Conservation (phyloP, 2,113 vertebrate genomes). For the Platichthys flesus region DNA sequence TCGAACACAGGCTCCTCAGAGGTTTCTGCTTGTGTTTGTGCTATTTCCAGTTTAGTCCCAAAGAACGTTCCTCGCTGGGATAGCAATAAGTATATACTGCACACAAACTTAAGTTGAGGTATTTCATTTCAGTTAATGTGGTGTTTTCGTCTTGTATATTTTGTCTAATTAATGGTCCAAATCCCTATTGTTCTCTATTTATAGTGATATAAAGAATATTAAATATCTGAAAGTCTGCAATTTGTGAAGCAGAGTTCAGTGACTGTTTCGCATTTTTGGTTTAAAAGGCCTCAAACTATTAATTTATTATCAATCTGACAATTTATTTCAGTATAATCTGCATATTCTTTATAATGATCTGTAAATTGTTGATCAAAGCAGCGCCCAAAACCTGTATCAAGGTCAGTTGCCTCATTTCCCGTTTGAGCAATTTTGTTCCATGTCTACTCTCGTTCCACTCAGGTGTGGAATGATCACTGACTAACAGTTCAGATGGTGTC, state of each 20-base stretch:
- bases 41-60: neutral
- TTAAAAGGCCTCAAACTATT: neutral
- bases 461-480: conserved; percentile 20
- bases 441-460: neutral
- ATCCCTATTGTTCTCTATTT: neutral
- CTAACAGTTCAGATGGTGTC: neutral
- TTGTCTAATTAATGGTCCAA: too few relatives aligned
- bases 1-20: neutral
- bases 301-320: neutral
- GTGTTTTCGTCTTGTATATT: too few relatives aligned
- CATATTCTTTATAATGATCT: too few relatives aligned
- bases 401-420: too few relatives aligned
- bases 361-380: neutral
- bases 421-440: too few relatives aligned
- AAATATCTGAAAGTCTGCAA: too few relatives aligned
- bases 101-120: neutral
- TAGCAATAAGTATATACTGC: neutral
- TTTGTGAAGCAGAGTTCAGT: too few relatives aligned
- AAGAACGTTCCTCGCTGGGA: neutral
- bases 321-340: too few relatives aligned
- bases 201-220: too few relatives aligned
- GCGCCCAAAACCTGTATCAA: too few relatives aligned
- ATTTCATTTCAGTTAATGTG: too few relatives aligned
- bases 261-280: neutral
- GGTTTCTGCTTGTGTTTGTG: neutral